phyloP scores from a whole-genome alignment of 2,888 invertebrate species.

The Macropis europaea region DNA sequence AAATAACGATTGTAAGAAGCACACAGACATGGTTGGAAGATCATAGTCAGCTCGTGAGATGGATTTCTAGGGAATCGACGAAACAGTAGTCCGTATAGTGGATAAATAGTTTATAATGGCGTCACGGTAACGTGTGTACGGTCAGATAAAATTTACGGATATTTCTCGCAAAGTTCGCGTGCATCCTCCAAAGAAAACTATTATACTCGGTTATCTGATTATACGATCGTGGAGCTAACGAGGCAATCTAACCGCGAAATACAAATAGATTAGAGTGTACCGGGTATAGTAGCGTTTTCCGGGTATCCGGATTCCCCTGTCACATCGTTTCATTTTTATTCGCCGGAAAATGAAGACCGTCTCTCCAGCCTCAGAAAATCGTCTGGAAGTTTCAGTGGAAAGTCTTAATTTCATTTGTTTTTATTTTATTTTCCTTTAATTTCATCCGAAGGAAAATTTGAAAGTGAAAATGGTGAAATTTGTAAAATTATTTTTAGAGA shows the following conservation, averaged over 20 bases:
- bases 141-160: constrained; percentile 46
- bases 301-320: too few relatives aligned
- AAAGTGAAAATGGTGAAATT: too few relatives aligned
- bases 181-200: constrained; percentile 44
- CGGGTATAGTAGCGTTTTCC: background rate
- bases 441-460: too few relatives aligned
- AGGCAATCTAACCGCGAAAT: constrained; percentile 42
- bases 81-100: background rate
- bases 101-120: constrained; percentile 10
- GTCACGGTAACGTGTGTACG: constrained; percentile 50
- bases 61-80: constrained; percentile 16
- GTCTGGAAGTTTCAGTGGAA: too few relatives aligned
- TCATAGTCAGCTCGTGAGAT: background rate
- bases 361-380: too few relatives aligned
- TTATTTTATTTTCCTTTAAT: too few relatives aligned
- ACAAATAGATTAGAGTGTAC: constrained; percentile 23
- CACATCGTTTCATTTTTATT: too few relatives aligned
- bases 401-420: too few relatives aligned
- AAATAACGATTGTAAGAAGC: background rate
- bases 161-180: constrained; percentile 43
- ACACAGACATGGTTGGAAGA: too few relatives aligned
- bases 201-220: constrained; percentile 46
- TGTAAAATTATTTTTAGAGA: too few relatives aligned
- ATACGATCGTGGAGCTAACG: constrained; percentile 52
- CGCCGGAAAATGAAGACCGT: too few relatives aligned